These are phyloP conservation scores for Venturia canescens DNA, from an alignment of 1,140 invertebrate species.

Conservation along the genomic window DNA sequence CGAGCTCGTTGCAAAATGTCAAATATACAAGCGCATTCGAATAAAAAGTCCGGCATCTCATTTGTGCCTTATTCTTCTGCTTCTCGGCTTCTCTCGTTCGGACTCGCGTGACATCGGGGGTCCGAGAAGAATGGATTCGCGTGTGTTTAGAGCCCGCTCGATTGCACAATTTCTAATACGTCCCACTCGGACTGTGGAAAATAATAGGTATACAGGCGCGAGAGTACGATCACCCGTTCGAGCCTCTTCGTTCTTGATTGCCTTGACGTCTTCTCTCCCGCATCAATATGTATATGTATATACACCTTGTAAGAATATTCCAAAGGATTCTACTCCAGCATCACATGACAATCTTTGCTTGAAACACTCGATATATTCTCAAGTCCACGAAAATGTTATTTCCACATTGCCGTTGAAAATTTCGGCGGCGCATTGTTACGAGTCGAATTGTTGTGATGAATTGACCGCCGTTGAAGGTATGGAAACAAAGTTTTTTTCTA, in stretches of 20 bases:
- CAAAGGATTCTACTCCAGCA: neutral
- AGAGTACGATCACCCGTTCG: slow-evolving; percentile 28
- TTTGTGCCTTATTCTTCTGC: neutral
- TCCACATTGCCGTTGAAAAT: too few relatives aligned
- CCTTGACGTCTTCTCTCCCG: slow-evolving; percentile 11
- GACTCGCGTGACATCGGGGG: neutral
- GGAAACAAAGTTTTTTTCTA: too few relatives aligned
- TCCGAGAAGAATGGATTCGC: slow-evolving; percentile 18
- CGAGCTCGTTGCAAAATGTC: too few relatives aligned
- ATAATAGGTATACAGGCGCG: slow-evolving; percentile 21
- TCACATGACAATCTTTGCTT: neutral
- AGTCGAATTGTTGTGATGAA: too few relatives aligned
- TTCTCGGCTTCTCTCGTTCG: too few relatives aligned
- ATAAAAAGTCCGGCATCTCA: neutral
- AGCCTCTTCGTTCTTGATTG: slow-evolving; percentile 20
- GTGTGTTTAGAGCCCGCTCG: neutral
- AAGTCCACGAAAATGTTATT: neutral
- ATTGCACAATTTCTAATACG: slow-evolving; percentile 26
- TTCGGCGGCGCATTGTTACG: too few relatives aligned
- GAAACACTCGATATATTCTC: neutral
- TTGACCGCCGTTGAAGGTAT: too few relatives aligned
- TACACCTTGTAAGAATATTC: neutral
- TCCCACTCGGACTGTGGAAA: slow-evolving; percentile 10
- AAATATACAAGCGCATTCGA: too few relatives aligned
- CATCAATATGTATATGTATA: neutral